Evolutionary conservation across 1,140 invertebrate species (phyloP), one percentile per base, ranked within the genome.

Genomic region (Plodia interpunctella): DNA sequence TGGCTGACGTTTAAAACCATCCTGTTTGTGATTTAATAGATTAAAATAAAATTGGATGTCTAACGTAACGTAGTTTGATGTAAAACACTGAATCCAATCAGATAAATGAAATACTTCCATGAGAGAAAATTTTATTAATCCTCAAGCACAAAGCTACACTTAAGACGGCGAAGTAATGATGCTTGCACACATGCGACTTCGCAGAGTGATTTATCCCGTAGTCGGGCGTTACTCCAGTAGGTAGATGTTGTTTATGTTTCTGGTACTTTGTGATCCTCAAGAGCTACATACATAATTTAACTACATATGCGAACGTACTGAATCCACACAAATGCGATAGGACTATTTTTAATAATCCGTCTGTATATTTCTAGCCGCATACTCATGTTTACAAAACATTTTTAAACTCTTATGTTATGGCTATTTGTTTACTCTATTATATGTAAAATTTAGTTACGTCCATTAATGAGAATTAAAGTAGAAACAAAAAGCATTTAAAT

Each of bases 211-310:
- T 44, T 44, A 44, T 44, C 10, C 38, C 15, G 2, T 13, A 44
- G 38, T 44, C n/a, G 15, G 15, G 13, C n/a, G 38, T n/a, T 15
- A 44, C 38, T 35, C 38, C 13, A 15, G 38, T 17, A 44, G 5
- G n/a, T 17, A 44, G 13, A 44, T 44, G 38, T n/a, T 44, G 38
- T 44, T 15, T 44, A 44, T 10, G 38, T n/a, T 15, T 44, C 15
- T 44, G 38, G 38, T 44, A 44, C 38, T 44, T 44, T 44, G 38
- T 44, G 8, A 44, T 44, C 38, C 38, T 44, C 38, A 17, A 44
- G 10, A 44, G 13, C 13, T 44, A 44, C 15, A 44, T 44, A 4
- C 13, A 15, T 44, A 15, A 44, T 15, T n/a, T n/a, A 44, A 44
- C 38, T 17, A 13, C 13, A 44, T 44, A 15, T 44, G 13, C 13